These are phyloP conservation scores for Colletes gigas DNA, from an alignment of 1,140 invertebrate genomes.

Conservation along the genomic window DNA sequence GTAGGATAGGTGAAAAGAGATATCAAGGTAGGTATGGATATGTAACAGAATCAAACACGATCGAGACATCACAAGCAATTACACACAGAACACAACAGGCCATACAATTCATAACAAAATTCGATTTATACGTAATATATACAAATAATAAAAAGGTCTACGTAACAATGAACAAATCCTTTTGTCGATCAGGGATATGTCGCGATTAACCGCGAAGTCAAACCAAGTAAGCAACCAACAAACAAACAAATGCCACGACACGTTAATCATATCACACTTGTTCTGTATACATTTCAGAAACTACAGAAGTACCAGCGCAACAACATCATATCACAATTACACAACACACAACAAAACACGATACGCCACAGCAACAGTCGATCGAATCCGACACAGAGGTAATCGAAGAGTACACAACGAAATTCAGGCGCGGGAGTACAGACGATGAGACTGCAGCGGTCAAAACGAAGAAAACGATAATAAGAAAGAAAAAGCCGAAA, in stretches of 20 bases:
- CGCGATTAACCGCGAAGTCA: slow-evolving; percentile 44
- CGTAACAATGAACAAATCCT: not conserved
- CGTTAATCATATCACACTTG: slow-evolving; percentile 65
- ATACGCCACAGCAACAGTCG: slow-evolving; percentile 67
- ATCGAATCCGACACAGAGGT: slow-evolving; percentile 77
- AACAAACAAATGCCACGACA: slow-evolving; percentile 60
- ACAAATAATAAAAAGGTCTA: not conserved
- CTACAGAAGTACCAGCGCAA: slow-evolving; percentile 78
- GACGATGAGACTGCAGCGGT: slow-evolving; percentile 77
- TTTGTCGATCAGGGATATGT: not conserved
- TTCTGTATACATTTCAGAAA: slow-evolving; percentile 80
- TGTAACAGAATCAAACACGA: slow-evolving; percentile 16
- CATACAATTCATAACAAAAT: slow-evolving; percentile 5
- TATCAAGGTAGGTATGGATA: slow-evolving; percentile 33
- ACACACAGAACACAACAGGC: slow-evolving; percentile 32
- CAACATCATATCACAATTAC: slow-evolving; percentile 77
- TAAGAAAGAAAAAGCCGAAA: slow-evolving; percentile 67
- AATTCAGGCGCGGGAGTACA: slow-evolving; percentile 76
- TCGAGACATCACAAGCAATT: slow-evolving; percentile 1
- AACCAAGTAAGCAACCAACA: slow-evolving; percentile 62
- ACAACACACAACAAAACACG: slow-evolving; percentile 80
- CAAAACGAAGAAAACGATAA: slow-evolving; percentile 77
- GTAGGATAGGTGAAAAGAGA: not conserved
- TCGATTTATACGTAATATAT: not conserved
- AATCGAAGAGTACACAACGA: slow-evolving; percentile 78